phyloP scores from a whole-genome alignment of 2,113 vertebrate genomes.

The Camelus bactrianus region DNA sequence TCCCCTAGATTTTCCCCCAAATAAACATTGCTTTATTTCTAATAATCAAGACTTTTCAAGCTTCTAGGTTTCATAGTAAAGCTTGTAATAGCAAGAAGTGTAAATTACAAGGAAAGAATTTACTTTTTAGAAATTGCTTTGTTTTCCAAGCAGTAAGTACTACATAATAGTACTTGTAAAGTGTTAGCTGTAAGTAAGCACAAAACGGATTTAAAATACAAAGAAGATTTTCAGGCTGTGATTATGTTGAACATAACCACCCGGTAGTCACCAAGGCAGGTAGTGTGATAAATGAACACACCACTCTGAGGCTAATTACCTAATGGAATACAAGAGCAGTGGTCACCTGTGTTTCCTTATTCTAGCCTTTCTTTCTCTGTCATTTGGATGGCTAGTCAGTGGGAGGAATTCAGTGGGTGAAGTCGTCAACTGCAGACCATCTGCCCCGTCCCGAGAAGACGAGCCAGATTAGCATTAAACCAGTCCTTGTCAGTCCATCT shows the following conservation, averaged over 20 bases:
- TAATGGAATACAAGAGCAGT: constrained; percentile 85
- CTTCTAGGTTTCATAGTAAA: constrained; percentile 93
- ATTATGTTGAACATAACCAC: constrained; percentile 83
- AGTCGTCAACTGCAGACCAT: constrained; percentile 65
- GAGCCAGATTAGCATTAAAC: constrained; percentile 83
- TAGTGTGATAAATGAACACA: constrained; percentile 88
- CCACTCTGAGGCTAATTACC: constrained; percentile 82
- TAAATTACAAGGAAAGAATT: constrained; percentile 89
- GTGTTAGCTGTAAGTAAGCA: constrained; percentile 90
- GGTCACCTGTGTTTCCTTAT: constrained; percentile 86
- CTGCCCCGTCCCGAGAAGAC: constrained; percentile 70
- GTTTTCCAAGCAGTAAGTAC: constrained; percentile 91
- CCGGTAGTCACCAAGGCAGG: constrained; percentile 86
- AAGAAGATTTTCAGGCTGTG: constrained; percentile 86
- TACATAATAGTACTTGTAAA: constrained; percentile 88
- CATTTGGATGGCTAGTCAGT: constrained; percentile 83
- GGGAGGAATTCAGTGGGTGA: constrained; percentile 71
- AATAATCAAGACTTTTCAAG: constrained; percentile 91
- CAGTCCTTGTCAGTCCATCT: constrained; percentile 79
- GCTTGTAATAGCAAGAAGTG: constrained; percentile 89
- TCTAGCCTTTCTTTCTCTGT: constrained; percentile 84
- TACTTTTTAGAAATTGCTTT: constrained; percentile 91
- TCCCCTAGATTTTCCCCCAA: constrained; percentile 83
- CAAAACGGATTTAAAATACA: constrained; percentile 88
- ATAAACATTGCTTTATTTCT: constrained; percentile 88